These are phyloP conservation scores for Microplitis mediator DNA, from an alignment of 1,140 invertebrate species.

Conservation along the genomic window DNA sequence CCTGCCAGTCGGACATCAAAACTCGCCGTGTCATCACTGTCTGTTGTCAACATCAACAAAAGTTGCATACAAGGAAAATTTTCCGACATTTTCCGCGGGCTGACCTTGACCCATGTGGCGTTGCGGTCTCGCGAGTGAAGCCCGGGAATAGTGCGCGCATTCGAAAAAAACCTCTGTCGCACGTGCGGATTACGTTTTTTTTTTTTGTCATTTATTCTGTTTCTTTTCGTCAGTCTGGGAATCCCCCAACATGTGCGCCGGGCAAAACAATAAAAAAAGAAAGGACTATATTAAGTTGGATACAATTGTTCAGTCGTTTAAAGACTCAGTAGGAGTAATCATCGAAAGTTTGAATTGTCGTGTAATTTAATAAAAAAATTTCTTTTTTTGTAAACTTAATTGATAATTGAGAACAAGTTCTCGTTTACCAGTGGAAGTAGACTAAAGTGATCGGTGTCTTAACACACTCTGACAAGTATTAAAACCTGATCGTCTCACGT, in stretches of 20 bases:
- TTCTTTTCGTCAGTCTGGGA: background rate
- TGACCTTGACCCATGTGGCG: background rate
- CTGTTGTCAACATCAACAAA: background rate
- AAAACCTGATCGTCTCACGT: background rate
- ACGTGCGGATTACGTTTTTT: background rate
- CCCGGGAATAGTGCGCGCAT: background rate
- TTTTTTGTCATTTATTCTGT: no score
- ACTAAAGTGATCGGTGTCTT: background rate
- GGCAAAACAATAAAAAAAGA: no score
- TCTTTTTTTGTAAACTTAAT: no score
- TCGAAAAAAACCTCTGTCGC: background rate
- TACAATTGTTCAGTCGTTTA: background rate
- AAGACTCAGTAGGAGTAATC: background rate
- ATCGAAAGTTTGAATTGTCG: no score
- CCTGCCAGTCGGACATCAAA: constrained; percentile 32
- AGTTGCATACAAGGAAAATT: background rate
- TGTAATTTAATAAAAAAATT: no score
- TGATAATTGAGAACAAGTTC: no score
- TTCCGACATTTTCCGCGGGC: background rate
- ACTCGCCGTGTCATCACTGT: background rate
- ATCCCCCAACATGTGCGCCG: no score
- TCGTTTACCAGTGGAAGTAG: background rate
- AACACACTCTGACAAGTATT: background rate
- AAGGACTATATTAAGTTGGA: no score
- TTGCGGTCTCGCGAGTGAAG: background rate